Percentiles rank a stretch among this genome's conserved stretches.
These are phyloP conservation scores for Cyphomyrus discorhynchus DNA, from an alignment of 2,113 vertebrate genomes.

Conservation along the genomic window DNA sequence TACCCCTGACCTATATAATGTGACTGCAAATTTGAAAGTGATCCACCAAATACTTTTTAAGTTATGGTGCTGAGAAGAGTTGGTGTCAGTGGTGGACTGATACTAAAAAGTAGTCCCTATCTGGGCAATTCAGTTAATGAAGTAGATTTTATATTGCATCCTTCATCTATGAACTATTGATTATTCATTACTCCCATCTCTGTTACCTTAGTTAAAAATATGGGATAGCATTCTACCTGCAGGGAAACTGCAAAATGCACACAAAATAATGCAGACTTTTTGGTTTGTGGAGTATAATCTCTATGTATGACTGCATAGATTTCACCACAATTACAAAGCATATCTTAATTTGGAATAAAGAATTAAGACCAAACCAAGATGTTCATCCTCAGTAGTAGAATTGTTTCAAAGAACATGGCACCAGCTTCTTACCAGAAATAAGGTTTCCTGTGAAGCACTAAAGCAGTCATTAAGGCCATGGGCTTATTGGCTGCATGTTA, in stretches of 20 bases:
- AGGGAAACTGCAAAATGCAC: neutral
- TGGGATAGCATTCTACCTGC: neutral
- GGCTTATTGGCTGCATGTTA: neutral
- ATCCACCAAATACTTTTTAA: too few species aligned
- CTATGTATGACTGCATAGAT: neutral
- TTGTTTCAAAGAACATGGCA: neutral
- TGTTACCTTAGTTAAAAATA: neutral
- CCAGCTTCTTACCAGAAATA: neutral
- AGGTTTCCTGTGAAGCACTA: neutral
- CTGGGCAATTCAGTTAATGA: too few species aligned
- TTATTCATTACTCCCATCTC: neutral
- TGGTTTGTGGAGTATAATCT: neutral
- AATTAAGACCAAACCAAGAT: neutral
- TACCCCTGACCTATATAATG: too few species aligned
- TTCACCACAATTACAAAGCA: neutral
- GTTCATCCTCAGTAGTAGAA: neutral
- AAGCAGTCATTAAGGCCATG: neutral
- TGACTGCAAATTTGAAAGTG: too few species aligned
- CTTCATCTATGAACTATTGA: neutral
- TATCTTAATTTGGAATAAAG: neutral
- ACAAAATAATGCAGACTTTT: neutral
- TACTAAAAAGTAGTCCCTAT: too few species aligned
- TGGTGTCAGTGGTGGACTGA: too few species aligned
- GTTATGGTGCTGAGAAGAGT: too few species aligned
- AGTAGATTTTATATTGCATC: neutral